Base-by-base conservation (phyloP, 2,888 invertebrate species). In the Parnassius apollo region DNA sequence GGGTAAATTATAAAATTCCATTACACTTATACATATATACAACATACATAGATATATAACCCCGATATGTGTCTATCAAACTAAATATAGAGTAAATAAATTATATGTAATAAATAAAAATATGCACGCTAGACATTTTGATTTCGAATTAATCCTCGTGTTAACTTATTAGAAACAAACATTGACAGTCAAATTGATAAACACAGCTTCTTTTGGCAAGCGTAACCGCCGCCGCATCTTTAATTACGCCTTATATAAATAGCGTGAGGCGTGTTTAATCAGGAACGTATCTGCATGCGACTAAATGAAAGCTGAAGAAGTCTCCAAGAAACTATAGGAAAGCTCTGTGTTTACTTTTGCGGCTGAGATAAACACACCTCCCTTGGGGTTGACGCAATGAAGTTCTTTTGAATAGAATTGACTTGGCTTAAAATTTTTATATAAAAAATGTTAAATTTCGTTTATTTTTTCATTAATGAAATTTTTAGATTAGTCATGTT, bases 141-240 rank as follows among this genome's bases (percentile, higher is more conserved):
- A 57, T 55, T 18, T 58, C 42, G 52, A 22, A 59, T 59, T 42
- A 80, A 76, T 74, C 71, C 73, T 66, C 76, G 77, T 76, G 76
- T 77, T 78, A 80, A 83, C 71, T 86, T 88, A 91, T 87, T 84
- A 87, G 83, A 85, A 79, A 80, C 80, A 87, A 91, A 91, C 88
- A 89, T 91, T 90, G 80, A 78, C 82, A 75, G 69, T 74, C 83
- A 86, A 86, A 89, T 90, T 85, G 88, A 87, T 90, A 88, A 89
- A 88, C 88, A 82, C 77, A 73, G 81, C 83, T 91, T 90, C 88
- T 90, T 91, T 91, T 88, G 88, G 88, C 69, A 73, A 71, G 69
- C 72, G 75, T 74, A 73, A 76, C 75, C 81, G 78, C 75, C 76
- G 78, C 73, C 82, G 82, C 80, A 81, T 85, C 86, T 84, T 88